Percentiles rank a stretch among this genome's conserved stretches.
phyloP scores from a whole-genome alignment of 2,888 invertebrate species.

The Gortyna flavago region DNA sequence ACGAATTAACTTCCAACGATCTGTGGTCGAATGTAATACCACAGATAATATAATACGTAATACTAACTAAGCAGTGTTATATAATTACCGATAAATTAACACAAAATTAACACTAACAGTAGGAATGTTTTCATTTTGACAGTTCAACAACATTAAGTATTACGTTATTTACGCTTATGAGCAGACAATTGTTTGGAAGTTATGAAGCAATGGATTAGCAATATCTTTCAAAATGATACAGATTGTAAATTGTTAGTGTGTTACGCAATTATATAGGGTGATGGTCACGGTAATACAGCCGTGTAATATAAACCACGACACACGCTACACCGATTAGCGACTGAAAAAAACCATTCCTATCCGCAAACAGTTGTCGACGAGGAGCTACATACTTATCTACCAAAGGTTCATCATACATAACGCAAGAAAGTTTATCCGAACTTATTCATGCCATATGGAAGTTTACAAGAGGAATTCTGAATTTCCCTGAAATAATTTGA shows the following conservation, averaged over 20 bases:
- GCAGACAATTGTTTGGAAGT: neutral
- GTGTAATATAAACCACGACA: conserved; percentile 43
- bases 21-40: too few relatives aligned
- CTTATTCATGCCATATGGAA: conserved; percentile 39
- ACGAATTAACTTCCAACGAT: too few relatives aligned
- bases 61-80: too few relatives aligned
- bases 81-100: too few relatives aligned
- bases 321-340: neutral
- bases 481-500: conserved; percentile 39
- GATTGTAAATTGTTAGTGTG: too few relatives aligned
- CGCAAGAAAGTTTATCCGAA: conserved; percentile 34
- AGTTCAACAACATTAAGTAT: neutral
- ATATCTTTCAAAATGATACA: too few relatives aligned
- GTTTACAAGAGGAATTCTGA: conserved; percentile 32
- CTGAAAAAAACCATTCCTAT: conserved; percentile 25
- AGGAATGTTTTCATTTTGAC: too few relatives aligned
- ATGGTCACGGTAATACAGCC: conserved; percentile 10
- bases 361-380: neutral
- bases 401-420: conserved; percentile 10
- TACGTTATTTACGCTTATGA: neutral
- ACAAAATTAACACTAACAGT: too few relatives aligned
- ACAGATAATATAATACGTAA: too few relatives aligned
- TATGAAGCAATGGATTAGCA: too few relatives aligned
- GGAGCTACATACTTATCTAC: conserved; percentile 5
- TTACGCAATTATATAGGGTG: too few relatives aligned